A percentile compares a stretch with the other conserved stretches of the same genome.
These are phyloP conservation scores for Atrichornis clamosus DNA, from an alignment of 2,113 vertebrate species.

Conservation along the genomic window DNA sequence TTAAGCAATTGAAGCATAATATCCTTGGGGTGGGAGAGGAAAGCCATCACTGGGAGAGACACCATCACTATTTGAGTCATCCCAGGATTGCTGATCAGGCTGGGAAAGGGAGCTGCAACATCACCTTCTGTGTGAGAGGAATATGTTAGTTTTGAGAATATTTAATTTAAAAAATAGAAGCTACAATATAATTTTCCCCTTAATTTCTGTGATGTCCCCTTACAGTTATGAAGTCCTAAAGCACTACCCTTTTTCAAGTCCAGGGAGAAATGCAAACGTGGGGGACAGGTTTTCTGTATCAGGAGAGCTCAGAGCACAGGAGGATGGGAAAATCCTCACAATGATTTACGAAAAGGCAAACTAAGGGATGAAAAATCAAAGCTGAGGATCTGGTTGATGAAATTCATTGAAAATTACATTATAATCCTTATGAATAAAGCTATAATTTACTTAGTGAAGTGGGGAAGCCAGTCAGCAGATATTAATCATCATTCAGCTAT, in stretches of 20 bases:
- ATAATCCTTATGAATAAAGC: background rate
- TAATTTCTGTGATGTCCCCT: background rate
- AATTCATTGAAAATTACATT: constrained; percentile 14
- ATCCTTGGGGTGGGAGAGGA: background rate
- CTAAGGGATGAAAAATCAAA: background rate
- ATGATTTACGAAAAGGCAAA: background rate
- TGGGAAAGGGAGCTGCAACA: background rate
- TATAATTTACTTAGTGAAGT: background rate
- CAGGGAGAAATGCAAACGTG: background rate
- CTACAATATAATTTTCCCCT: background rate
- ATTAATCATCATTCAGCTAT: background rate
- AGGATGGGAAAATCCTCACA: background rate
- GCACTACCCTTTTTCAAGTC: background rate
- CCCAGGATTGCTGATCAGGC: background rate
- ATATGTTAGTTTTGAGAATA: background rate
- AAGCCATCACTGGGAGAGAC: background rate
- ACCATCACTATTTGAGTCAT: background rate
- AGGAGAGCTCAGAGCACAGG: background rate
- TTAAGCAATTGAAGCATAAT: constrained; percentile 34
- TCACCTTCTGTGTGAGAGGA: background rate
- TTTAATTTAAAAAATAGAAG: background rate
- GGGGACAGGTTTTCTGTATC: background rate
- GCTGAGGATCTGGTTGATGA: background rate
- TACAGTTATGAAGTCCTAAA: background rate
- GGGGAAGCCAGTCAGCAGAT: constrained; percentile 47